phyloP scores from a whole-genome alignment of 2,888 invertebrate species.

The Drosophila mimica region DNA sequence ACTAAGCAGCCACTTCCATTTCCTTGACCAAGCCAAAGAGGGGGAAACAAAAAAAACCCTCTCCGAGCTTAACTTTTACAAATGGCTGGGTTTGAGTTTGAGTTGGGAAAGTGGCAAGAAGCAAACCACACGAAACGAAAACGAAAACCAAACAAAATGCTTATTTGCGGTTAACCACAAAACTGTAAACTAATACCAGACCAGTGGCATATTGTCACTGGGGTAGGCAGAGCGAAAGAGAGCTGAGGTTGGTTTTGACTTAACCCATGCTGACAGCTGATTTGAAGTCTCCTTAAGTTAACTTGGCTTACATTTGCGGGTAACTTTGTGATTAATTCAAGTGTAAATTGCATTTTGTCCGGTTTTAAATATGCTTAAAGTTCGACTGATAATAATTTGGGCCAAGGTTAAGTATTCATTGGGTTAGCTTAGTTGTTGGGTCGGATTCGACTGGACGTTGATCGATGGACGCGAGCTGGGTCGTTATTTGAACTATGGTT shows the following conservation, averaged over 20 bases:
- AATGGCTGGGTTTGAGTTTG: conserved; percentile 54
- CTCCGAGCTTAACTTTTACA: conserved; percentile 55
- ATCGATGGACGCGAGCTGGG: conserved; percentile 36
- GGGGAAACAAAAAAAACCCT: conserved; percentile 1
- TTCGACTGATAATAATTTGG: conserved; percentile 40
- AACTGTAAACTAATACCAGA: conserved; percentile 70
- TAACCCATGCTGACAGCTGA: conserved; percentile 55
- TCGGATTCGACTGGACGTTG: conserved; percentile 25
- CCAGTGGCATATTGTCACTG: conserved; percentile 28
- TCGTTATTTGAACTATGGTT: conserved; percentile 26
- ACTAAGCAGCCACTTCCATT: conserved; percentile 34
- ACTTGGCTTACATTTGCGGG: conserved; percentile 48
- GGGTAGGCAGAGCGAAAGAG: background rate
- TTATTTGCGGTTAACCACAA: conserved; percentile 76
- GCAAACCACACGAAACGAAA: conserved; percentile 35
- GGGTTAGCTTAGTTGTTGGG: conserved; percentile 4
- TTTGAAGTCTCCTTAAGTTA: conserved; percentile 39
- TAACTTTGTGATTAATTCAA: conserved; percentile 58
- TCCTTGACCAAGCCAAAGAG: conserved; percentile 5
- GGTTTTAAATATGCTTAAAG: conserved; percentile 24
- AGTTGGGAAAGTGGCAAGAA: conserved; percentile 44
- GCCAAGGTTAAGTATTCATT: conserved; percentile 43
- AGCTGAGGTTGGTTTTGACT: background rate
- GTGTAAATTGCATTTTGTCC: conserved; percentile 57
- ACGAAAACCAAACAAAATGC: conserved; percentile 68